Percentiles rank a stretch among this genome's conserved stretches.
phyloP scores from a whole-genome alignment of 2,888 invertebrate species.

The Nysson spinosus region DNA sequence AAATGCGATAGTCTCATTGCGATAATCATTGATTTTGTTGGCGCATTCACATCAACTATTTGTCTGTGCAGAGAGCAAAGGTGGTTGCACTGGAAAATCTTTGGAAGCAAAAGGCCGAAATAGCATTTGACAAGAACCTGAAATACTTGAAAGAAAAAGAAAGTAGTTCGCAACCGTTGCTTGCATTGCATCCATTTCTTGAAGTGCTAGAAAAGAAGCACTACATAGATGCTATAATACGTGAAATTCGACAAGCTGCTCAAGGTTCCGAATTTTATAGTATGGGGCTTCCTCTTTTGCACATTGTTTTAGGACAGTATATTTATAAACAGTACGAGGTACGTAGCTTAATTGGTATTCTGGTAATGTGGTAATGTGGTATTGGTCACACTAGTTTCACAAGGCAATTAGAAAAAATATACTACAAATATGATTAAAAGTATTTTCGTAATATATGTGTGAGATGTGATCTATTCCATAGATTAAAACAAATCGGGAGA shows the following conservation, averaged over 20 bases:
- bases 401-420: too few relatives aligned
- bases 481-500: conserved; percentile 80
- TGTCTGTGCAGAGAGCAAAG: conserved; percentile 80
- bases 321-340: conserved; percentile 67
- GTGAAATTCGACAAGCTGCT: conserved; percentile 85
- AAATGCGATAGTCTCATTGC: not conserved
- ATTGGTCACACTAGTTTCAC: too few relatives aligned
- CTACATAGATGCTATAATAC: conserved; percentile 82
- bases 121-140: conserved; percentile 85
- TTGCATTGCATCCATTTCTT: conserved; percentile 86
- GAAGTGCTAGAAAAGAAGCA: conserved; percentile 80
- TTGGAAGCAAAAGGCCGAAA: conserved; percentile 83
- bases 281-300: conserved; percentile 83
- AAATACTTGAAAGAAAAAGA: conserved; percentile 80
- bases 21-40: conserved; percentile 2
- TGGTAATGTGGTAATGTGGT: not conserved
- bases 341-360: conserved; percentile 2
- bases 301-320: conserved; percentile 82
- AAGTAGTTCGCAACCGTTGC: conserved; percentile 42
- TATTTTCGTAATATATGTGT: too few relatives aligned
- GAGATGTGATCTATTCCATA: not conserved
- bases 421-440: too few relatives aligned
- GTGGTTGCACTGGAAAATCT: conserved; percentile 81
- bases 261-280: conserved; percentile 90
- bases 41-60: not conserved